phyloP scores from a whole-genome alignment of 2,888 invertebrate genomes.

The Hoplodrina ambigua region DNA sequence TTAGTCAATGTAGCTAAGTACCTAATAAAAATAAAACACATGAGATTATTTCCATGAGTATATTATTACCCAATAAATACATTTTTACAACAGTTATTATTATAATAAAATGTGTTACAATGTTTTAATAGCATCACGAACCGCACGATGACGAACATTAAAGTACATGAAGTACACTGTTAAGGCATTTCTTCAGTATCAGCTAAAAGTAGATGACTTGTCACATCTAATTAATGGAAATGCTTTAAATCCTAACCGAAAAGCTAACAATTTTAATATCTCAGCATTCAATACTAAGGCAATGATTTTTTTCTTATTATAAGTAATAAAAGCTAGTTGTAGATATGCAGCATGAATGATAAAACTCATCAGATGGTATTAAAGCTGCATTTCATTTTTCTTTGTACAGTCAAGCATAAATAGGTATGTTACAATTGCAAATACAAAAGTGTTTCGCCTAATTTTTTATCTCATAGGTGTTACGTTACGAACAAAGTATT shows the following conservation, averaged over 20 bases:
- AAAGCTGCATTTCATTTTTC: constrained; percentile 56
- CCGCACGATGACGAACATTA: constrained; percentile 64
- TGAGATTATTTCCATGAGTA: constrained; percentile 79
- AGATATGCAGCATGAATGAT: constrained; percentile 65
- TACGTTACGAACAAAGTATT: no score
- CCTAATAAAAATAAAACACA: constrained; percentile 67
- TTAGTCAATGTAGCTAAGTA: constrained; percentile 41
- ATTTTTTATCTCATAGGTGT: no score
- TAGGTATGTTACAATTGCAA: neutral
- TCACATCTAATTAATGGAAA: constrained; percentile 35
- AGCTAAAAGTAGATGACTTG: constrained; percentile 15
- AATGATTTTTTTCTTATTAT: constrained; percentile 56
- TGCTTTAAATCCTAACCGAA: constrained; percentile 48
- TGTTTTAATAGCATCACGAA: constrained; percentile 72
- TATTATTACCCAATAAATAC: constrained; percentile 89
- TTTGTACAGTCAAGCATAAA: constrained; percentile 36
- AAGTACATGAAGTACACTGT: constrained; percentile 70
- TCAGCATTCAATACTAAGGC: constrained; percentile 63
- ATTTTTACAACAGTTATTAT: constrained; percentile 88
- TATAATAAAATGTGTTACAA: constrained; percentile 78
- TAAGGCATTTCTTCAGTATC: constrained; percentile 72
- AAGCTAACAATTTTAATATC: constrained; percentile 52
- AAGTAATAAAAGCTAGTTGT: constrained; percentile 57
- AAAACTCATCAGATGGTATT: constrained; percentile 45
- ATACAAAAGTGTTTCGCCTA: neutral